Conservation (phyloP, 2,888 invertebrate genomes). For the Sesia bembeciformis region DNA sequence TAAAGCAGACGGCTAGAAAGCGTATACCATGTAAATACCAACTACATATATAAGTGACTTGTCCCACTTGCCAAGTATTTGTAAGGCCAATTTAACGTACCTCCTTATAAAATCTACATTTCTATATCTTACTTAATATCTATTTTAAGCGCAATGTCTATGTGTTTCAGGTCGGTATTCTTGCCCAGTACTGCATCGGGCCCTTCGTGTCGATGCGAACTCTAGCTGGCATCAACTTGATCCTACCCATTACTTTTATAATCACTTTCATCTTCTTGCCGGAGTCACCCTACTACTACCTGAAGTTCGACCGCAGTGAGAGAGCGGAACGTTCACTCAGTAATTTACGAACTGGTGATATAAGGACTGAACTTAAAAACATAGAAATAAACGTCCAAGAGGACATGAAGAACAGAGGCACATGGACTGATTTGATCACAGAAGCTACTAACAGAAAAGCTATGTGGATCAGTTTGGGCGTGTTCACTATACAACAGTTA, state of each 20-base stretch:
- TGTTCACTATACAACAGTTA: constrained; percentile 77
- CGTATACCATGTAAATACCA: too few species aligned
- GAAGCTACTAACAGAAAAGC: constrained; percentile 76
- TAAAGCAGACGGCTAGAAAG: too few species aligned
- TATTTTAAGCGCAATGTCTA: constrained; percentile 6
- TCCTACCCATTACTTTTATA: constrained; percentile 72
- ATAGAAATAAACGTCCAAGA: constrained; percentile 70
- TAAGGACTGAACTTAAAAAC: constrained; percentile 69
- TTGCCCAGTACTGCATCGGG: constrained; percentile 76
- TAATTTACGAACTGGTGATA: constrained; percentile 73
- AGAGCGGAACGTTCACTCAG: constrained; percentile 74
- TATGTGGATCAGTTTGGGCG: constrained; percentile 74
- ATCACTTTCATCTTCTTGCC: constrained; percentile 76
- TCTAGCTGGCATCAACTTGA: constrained; percentile 71
- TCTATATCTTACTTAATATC: too few species aligned
- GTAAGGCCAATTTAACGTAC: background rate
- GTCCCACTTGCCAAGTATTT: background rate
- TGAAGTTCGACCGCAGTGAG: constrained; percentile 65
- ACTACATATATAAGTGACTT: background rate
- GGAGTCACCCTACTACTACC: constrained; percentile 78
- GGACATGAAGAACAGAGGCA: constrained; percentile 66
- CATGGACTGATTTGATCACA: constrained; percentile 67
- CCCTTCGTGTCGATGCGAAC: constrained; percentile 70
- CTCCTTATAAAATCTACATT: background rate
- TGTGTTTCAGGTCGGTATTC: constrained; percentile 71